These are phyloP conservation scores for Actenoides lindsayi DNA, from an alignment of 2,113 vertebrate species.

Conservation along the genomic window DNA sequence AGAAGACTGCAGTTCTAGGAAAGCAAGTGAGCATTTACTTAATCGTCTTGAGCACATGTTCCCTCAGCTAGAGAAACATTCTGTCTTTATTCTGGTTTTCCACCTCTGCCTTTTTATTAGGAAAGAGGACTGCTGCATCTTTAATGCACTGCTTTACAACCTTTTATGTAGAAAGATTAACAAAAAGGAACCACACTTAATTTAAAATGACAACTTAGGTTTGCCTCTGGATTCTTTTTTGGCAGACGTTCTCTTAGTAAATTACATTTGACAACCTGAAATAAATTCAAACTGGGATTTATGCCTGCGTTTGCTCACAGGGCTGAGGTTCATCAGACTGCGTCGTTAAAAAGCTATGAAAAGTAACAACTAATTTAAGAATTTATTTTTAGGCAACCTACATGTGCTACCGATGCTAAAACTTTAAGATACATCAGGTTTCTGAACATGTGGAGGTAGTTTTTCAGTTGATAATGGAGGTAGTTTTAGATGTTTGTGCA, in stretches of 20 bases:
- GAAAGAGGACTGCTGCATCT: background rate
- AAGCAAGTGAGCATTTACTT: background rate
- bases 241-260: slow-evolving; percentile 65
- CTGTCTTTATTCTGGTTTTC: slow-evolving; percentile 14
- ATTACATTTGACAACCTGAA: slow-evolving; percentile 73
- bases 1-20: background rate
- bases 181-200: slow-evolving; percentile 69
- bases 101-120: background rate
- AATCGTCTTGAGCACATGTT: background rate
- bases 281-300: slow-evolving; percentile 71
- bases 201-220: slow-evolving; percentile 70
- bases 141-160: slow-evolving; percentile 47
- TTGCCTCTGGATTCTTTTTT: slow-evolving; percentile 64
- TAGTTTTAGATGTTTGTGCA: slow-evolving; percentile 27
- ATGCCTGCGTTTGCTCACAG: slow-evolving; percentile 46
- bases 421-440: background rate
- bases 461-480: slow-evolving; percentile 39
- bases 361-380: slow-evolving; percentile 55
- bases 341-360: slow-evolving; percentile 31
- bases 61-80: background rate
- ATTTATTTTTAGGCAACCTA: slow-evolving; percentile 16
- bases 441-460: slow-evolving; percentile 4
- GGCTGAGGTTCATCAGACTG: slow-evolving; percentile 24
- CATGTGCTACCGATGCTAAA: background rate
- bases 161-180: slow-evolving; percentile 66